Percentiles rank a stretch among this genome's conserved stretches.
Conservation (phyloP, 2,797 vertebrate species). For the Melanotaenia pygmaea region DNA sequence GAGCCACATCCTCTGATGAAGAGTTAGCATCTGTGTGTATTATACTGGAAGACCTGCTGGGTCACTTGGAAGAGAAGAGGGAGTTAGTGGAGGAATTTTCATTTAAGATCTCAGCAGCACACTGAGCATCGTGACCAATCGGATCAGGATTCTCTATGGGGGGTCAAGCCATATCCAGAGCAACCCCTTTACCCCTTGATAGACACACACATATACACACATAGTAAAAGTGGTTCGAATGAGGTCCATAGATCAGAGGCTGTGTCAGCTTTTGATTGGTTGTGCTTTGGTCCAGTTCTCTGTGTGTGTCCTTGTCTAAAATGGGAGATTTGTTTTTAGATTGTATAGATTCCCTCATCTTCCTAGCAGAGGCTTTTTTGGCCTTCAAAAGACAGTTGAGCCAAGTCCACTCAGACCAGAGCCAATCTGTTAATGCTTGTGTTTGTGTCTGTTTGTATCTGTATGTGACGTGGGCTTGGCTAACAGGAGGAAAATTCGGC, state of each 20-base stretch:
- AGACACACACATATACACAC: conserved; percentile 37
- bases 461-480: conserved; percentile 49
- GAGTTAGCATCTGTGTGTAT: conserved; percentile 56
- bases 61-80: conserved; percentile 63
- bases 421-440: conserved; percentile 72
- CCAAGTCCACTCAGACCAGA: conserved; percentile 72
- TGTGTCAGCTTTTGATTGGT: conserved; percentile 64
- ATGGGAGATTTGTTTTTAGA: conserved; percentile 49
- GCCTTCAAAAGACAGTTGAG: conserved; percentile 76
- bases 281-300: conserved; percentile 58
- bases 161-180: conserved; percentile 67
- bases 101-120: conserved; percentile 77
- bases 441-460: conserved; percentile 66
- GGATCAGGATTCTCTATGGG: conserved; percentile 74
- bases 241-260: conserved; percentile 62
- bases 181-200: conserved; percentile 52
- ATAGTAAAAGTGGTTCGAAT: conserved; percentile 37
- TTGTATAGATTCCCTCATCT: conserved; percentile 74
- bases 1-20: conserved; percentile 55
- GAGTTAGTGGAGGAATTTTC: conserved; percentile 78
- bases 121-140: conserved; percentile 75
- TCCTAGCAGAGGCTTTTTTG: conserved; percentile 71
- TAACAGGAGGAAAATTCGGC: conserved; percentile 42
- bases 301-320: conserved; percentile 62
- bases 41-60: conserved; percentile 67